Percentiles rank a stretch among this genome's conserved stretches.
phyloP scores from a whole-genome alignment of 2,113 vertebrate genomes.

The Phoenicopterus ruber region DNA sequence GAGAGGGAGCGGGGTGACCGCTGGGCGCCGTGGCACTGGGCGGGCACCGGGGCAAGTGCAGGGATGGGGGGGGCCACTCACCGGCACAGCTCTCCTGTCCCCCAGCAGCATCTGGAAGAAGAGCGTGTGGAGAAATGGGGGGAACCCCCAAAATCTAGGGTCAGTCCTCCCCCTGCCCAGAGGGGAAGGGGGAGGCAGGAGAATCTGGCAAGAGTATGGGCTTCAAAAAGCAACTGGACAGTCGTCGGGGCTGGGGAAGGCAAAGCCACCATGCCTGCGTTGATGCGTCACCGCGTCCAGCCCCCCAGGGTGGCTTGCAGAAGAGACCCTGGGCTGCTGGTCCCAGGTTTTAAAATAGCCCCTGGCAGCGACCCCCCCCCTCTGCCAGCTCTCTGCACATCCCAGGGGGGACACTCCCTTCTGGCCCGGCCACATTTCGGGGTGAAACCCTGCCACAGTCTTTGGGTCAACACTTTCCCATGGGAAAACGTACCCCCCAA shows the following conservation, averaged over 20 bases:
- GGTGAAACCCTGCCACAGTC: not conserved
- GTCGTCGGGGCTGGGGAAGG: rapidly evolving
- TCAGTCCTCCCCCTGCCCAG: not conserved
- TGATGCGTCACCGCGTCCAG: rapidly evolving
- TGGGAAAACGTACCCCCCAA: not conserved
- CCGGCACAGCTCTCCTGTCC: not conserved
- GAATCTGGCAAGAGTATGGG: not conserved
- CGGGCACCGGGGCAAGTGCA: rapidly evolving
- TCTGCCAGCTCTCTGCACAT: not conserved
- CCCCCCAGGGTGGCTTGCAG: not conserved
- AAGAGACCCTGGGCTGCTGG: too few species aligned
- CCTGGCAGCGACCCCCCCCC: not conserved
- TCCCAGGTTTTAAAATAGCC: not conserved
- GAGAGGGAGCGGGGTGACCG: rapidly evolving
- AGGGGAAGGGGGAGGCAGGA: not conserved
- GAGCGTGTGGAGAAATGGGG: rapidly evolving
- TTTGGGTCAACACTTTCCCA: not conserved
- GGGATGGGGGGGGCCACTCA: not conserved
- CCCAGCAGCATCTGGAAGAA: not conserved
- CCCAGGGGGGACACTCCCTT: not conserved
- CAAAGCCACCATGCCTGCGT: rapidly evolving
- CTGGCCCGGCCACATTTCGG: not conserved
- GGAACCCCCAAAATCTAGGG: not conserved
- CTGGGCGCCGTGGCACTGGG: rapidly evolving
- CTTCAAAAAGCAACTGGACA: not conserved